Evolutionary conservation across 1,140 invertebrate species (phyloP), one percentile per base, ranked within the genome.

Genomic region (Pogonus chalceus): DNA sequence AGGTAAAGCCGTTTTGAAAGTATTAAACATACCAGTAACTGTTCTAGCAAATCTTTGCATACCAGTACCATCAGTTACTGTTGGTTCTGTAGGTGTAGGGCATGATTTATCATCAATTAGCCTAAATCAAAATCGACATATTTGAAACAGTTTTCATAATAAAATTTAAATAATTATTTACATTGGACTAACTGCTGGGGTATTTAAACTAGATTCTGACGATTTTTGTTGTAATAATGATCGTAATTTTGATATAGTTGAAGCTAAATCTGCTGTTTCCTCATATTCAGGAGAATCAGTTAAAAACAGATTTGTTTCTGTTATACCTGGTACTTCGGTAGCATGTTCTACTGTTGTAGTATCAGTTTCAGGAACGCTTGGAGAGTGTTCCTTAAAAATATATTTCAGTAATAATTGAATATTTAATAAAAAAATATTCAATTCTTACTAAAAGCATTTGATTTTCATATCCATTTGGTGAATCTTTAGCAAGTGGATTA

Each of bases 211-310:
- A n/a, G 63, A 65, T 56, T 74, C 75, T 35, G 72, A 74, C 9
- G 77, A 77, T 56, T 80, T 78, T 60, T 83, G 80, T 60, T 82
- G 81, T 26, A 86, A 67, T 51, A 86, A 65, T 60, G 75, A 80
- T 26, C 83, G 66, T 21, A 85, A 67, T 62, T 83, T 83, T n/a
- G 83, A 83, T 59, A 85, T 85, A 24, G 81, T 83, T 31, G 82
- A 78, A 12, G 83, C 83, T 55, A 87, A 77, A 66, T 85, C 83
- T 1, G 82, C 81, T 1, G 79, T 75, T 60, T 85, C 83, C 65
- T 87, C 83, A 62, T 85, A 85, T 58, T 84, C 75, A 0, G 80
- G 82, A 4, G 37, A 43, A 43, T 43, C 37, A 3, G 37, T 43
- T 18, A 43, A 43, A 18, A 43, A 43, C 9, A 43, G 7, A 14